These are phyloP conservation scores for Watsonalla binaria DNA, from an alignment of 2,888 invertebrate genomes.

Conservation along the genomic window DNA sequence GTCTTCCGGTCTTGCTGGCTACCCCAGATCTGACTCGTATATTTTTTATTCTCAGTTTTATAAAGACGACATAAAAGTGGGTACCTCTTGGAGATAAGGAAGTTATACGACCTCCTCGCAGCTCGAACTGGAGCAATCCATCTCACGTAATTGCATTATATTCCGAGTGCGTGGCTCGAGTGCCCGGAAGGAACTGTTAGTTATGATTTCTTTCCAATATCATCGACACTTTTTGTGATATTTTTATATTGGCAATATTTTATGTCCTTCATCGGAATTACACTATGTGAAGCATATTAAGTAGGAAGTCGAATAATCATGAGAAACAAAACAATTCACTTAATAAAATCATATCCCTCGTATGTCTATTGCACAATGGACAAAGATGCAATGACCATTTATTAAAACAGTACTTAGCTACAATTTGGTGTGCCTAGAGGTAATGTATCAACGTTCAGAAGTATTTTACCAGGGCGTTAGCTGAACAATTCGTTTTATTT, in stretches of 20 bases:
- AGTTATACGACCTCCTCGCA: slow-evolving; percentile 45
- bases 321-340: too few species aligned
- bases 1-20: background rate
- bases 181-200: slow-evolving; percentile 37
- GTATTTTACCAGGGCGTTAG: too few species aligned
- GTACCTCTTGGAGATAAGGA: slow-evolving; percentile 42
- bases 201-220: slow-evolving; percentile 44
- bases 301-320: background rate
- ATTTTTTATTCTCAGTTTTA: slow-evolving; percentile 44
- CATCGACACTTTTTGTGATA: slow-evolving; percentile 25
- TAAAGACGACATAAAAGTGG: slow-evolving; percentile 47
- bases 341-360: too few species aligned
- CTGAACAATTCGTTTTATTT: too few species aligned
- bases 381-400: too few species aligned
- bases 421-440: too few species aligned
- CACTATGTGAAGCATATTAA: background rate
- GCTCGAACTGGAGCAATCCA: slow-evolving; percentile 53
- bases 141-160: slow-evolving; percentile 64
- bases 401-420: too few species aligned
- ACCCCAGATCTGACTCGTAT: slow-evolving; percentile 9
- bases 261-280: background rate
- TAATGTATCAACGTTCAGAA: too few species aligned
- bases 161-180: slow-evolving; percentile 46
- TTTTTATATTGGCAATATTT: background rate
- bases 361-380: too few species aligned